Evolutionary conservation across 2,888 invertebrate species (phyloP), one percentile per base, ranked within the genome.

Genomic region (Trimorus sp.): DNA sequence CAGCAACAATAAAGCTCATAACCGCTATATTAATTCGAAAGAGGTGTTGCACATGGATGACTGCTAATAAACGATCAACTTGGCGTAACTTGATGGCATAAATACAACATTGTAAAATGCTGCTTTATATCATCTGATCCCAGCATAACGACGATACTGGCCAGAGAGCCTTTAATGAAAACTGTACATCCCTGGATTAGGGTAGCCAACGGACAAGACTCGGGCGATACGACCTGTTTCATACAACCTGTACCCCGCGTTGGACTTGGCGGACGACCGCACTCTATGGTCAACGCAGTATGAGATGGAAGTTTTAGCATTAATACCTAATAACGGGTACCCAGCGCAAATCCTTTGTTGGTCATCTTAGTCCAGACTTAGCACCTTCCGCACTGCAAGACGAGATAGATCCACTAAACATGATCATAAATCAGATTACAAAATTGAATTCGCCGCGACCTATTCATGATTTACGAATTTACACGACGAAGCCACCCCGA

Each of bases 131-230:
- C 89, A 89, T 90, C 89, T 89, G 89, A 90, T 90, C 89, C 90
- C 84, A 86, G 86, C 83, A 90, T 90, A 91, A 90, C 90, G 90
- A 89, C 90, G 87, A 80, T 83, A 85, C 84, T 74, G 65, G 75
- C 85, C 87, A 86, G 84, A 85, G 84, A 85, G 86, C 84, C 86
- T 87, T 89, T 91, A 91, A 91, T 91, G 91, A 91, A 91, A 91
- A 91, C 90, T 91, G 88, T 90, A 91, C 89, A 88, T 89, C 89
- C 90, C 89, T 88, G 88, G 91, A 91, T 91, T 91, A 91, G 89
- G 88, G 87, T 88, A 87, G 89, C 87, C 90, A 86, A 84, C 86
- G 91, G 90, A 89, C 91, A 90, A 88, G 84, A 82, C 83, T 76
- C 75, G 83, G 83, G 66, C 83, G 85, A 84, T 83, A 86, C 84